Conservation (phyloP, 2,797 vertebrate genomes). For the Sternarchorhynchus goeldii region DNA sequence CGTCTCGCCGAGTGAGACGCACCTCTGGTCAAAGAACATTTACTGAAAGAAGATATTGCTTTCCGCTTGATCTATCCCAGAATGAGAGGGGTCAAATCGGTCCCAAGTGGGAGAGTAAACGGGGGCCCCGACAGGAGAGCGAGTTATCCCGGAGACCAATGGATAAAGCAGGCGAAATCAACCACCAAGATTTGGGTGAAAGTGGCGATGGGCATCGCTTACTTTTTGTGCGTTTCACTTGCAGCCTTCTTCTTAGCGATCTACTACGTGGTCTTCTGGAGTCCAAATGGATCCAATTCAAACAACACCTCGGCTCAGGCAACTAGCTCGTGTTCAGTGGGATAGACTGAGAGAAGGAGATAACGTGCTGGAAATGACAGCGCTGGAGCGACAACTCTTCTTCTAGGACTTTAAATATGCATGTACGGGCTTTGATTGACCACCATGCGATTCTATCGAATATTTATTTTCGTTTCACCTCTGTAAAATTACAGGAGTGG, state of each 20-base stretch:
- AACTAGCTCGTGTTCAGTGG: background rate
- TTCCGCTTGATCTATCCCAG: slow-evolving; percentile 8
- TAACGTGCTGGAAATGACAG: background rate
- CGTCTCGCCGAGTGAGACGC: background rate
- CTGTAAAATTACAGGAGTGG: background rate
- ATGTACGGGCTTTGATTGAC: background rate
- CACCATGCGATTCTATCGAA: background rate
- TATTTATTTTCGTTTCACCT: background rate
- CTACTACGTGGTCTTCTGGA: slow-evolving; percentile 87
- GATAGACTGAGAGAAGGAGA: slow-evolving; percentile 2
- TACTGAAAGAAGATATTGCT: background rate
- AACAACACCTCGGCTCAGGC: slow-evolving; percentile 16
- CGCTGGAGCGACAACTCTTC: background rate
- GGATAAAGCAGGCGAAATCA: slow-evolving; percentile 76
- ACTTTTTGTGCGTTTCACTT: slow-evolving; percentile 87
- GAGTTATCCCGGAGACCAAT: slow-evolving; percentile 80
- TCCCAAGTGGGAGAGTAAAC: slow-evolving; percentile 62
- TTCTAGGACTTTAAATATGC: background rate
- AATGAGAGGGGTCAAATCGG: slow-evolving; percentile 69
- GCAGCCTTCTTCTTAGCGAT: slow-evolving; percentile 84
- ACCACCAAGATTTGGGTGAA: slow-evolving; percentile 83
- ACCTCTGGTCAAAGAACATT: background rate
- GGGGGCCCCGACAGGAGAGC: slow-evolving; percentile 73
- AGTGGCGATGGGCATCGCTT: slow-evolving; percentile 85
- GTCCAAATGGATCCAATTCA: slow-evolving; percentile 64